phyloP scores from a whole-genome alignment of 1,140 invertebrate genomes.

The Ceratina australensis region DNA sequence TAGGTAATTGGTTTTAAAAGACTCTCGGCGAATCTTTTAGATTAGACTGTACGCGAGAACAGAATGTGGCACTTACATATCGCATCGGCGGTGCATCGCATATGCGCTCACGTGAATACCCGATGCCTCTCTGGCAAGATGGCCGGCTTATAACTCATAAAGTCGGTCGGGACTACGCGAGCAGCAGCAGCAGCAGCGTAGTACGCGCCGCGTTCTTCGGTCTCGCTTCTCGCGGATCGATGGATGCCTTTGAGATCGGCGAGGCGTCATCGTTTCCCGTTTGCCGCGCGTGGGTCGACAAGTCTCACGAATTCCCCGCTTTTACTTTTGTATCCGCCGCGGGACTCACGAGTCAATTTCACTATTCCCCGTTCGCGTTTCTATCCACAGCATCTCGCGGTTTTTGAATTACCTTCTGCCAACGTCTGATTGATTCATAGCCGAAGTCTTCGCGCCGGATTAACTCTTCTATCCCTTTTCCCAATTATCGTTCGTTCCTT shows the following conservation, averaged over 20 bases:
- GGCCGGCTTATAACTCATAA: constrained; percentile 78
- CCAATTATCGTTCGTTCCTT: not conserved
- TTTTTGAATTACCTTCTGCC: constrained; percentile 37
- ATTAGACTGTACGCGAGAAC: constrained; percentile 69
- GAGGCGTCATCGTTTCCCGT: constrained; percentile 60
- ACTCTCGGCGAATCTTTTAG: constrained; percentile 52
- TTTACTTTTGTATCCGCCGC: not conserved
- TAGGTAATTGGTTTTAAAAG: not conserved
- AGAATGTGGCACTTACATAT: constrained; percentile 75
- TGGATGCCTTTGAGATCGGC: constrained; percentile 70
- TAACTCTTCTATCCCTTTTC: not conserved
- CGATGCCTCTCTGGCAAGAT: constrained; percentile 75
- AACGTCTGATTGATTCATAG: constrained; percentile 36
- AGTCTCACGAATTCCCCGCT: constrained; percentile 57
- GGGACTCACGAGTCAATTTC: constrained; percentile 45
- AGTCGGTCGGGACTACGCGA: constrained; percentile 58
- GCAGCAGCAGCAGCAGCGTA: too few relatives aligned
- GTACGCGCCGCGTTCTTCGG: constrained; percentile 43
- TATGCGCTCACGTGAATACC: constrained; percentile 75
- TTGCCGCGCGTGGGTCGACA: constrained; percentile 57
- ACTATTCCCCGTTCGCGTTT: constrained; percentile 19
- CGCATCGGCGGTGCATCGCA: constrained; percentile 72
- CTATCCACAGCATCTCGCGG: not conserved
- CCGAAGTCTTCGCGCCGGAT: constrained; percentile 25
- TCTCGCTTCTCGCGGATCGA: constrained; percentile 72